phyloP scores from a whole-genome alignment of 2,797 vertebrate species.

The Neosilurus mollespiculum region DNA sequence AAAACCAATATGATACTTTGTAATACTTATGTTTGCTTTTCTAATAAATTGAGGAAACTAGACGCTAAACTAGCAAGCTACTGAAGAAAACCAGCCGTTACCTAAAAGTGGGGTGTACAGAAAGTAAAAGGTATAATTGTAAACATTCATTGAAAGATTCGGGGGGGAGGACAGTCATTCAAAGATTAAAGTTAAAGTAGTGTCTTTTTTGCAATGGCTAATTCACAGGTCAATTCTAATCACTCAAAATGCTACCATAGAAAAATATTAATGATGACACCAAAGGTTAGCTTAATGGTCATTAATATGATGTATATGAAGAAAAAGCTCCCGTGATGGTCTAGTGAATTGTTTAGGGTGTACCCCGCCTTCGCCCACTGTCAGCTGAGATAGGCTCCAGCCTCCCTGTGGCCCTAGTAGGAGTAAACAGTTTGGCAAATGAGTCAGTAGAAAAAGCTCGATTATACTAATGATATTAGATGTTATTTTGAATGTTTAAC shows the following conservation, averaged over 20 bases:
- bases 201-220: background rate
- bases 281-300: background rate
- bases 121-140: too few species aligned
- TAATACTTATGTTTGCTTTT: background rate
- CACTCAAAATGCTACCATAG: background rate
- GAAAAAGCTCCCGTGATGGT: too few species aligned
- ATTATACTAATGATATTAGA: background rate
- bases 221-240: background rate
- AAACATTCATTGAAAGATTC: background rate
- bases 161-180: background rate
- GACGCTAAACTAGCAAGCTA: background rate
- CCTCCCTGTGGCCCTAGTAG: too few species aligned
- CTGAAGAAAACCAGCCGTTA: background rate
- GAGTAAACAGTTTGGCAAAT: too few species aligned
- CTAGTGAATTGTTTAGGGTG: too few species aligned
- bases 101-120: background rate
- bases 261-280: background rate
- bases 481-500: background rate
- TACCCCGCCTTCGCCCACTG: too few species aligned
- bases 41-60: background rate
- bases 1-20: background rate
- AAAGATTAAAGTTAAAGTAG: background rate
- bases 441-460: background rate
- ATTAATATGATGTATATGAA: background rate
- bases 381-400: too few species aligned